phyloP scores from a whole-genome alignment of 2,888 invertebrate genomes.

The Baccha elongata region DNA sequence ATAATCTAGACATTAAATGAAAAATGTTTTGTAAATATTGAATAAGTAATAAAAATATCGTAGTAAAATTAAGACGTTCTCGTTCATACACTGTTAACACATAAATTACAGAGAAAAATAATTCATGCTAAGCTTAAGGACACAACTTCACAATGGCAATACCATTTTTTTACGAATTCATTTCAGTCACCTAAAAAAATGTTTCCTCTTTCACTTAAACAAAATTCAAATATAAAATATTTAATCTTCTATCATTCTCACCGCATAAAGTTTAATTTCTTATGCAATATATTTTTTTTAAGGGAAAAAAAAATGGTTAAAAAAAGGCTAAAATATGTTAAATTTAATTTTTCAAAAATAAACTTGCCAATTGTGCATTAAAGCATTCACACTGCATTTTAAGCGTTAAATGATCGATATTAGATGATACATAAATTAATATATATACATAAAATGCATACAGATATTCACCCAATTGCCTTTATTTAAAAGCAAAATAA shows the following conservation, averaged over 20 bases:
- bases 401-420: constrained; percentile 44
- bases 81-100: not conserved
- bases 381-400: constrained; percentile 42
- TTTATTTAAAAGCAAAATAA: constrained; percentile 72
- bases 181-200: not conserved
- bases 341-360: constrained; percentile 14
- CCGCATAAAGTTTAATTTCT: not conserved
- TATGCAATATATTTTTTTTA: not conserved
- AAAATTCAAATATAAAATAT: not conserved
- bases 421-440: constrained; percentile 27
- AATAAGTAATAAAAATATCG: not conserved
- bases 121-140: not conserved
- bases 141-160: not conserved
- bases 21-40: constrained; percentile 50
- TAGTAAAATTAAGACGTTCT: not conserved
- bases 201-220: not conserved
- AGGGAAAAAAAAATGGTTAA: not conserved
- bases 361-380: constrained; percentile 65
- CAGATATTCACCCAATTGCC: constrained; percentile 76
- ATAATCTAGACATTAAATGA: not conserved
- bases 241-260: constrained; percentile 9
- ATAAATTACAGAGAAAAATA: not conserved
- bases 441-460: constrained; percentile 58
- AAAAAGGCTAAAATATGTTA: constrained; percentile 1
- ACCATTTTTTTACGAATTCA: not conserved